Evolutionary conservation across 2,888 invertebrate species (phyloP).

Genomic region (Pinctada fucata): DNA sequence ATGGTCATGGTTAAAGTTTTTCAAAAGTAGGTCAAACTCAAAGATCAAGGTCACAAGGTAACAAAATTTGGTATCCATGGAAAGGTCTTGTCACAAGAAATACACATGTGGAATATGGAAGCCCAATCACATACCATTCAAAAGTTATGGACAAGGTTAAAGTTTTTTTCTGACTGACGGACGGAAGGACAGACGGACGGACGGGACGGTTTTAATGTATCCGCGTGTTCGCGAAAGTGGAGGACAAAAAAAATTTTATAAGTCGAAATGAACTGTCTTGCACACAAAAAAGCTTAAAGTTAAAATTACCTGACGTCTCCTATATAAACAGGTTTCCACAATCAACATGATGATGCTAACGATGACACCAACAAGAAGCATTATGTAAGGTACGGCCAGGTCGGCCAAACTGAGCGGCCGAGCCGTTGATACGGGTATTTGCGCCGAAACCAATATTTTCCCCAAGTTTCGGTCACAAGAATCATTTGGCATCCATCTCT

Average conservation of each 20-base stretch:
- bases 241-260: no score
- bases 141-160: no score
- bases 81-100: no score
- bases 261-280: no score
- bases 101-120: no score
- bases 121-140: no score
- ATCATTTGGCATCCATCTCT: constrained; percentile 23
- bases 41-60: no score
- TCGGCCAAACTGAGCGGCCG: constrained; percentile 31
- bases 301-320: constrained; percentile 2
- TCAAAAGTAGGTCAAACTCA: no score
- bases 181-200: no score
- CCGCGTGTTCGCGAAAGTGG: neutral
- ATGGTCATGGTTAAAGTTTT: no score
- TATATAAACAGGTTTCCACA: constrained; percentile 22
- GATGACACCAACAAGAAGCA: constrained; percentile 34
- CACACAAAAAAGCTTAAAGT: neutral
- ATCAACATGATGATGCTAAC: constrained; percentile 28
- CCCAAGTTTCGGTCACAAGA: constrained; percentile 7
- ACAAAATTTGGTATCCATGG: no score
- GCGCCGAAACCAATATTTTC: constrained; percentile 21
- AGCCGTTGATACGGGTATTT: constrained; percentile 21
- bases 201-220: neutral
- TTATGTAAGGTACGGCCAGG: constrained; percentile 33
- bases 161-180: no score